Conservation (phyloP, 92 coral and sea anemone genomes). For the Paragorgia papillata region DNA sequence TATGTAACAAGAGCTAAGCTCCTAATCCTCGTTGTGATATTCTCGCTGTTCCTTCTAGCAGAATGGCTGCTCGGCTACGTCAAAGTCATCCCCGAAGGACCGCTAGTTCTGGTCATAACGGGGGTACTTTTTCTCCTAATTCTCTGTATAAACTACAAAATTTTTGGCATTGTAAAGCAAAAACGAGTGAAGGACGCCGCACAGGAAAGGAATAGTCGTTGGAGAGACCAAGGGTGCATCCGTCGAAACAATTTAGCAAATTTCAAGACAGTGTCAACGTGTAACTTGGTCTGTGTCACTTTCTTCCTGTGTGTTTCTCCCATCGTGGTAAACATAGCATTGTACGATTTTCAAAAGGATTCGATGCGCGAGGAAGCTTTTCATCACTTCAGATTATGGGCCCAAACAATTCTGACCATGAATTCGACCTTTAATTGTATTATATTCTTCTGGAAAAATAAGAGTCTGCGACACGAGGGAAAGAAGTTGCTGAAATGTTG, state of each 20-base stretch:
- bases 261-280: too few relatives aligned
- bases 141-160: neutral
- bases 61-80: too few relatives aligned
- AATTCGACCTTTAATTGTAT: constrained; percentile 2
- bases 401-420: constrained; percentile 1
- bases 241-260: too few relatives aligned
- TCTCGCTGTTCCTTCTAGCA: neutral
- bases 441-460: constrained; percentile 21
- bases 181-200: neutral
- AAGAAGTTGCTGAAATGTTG: neutral
- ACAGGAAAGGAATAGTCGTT: neutral
- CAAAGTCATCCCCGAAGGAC: too few relatives aligned
- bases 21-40: neutral
- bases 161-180: constrained; percentile 2
- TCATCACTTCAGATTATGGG: neutral
- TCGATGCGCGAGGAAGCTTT: neutral
- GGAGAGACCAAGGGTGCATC: too few relatives aligned
- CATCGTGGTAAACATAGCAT: too few relatives aligned
- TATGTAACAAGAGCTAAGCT: constrained; percentile 1
- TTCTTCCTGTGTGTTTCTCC: too few relatives aligned
- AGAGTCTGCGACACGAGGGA: constrained; percentile 1
- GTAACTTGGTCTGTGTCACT: too few relatives aligned
- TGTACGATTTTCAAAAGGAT: neutral
- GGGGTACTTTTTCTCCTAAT: neutral
- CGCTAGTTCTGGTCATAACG: too few relatives aligned